These are phyloP conservation scores for Micromesistius poutassou DNA, from an alignment of 2,797 vertebrate species.

Conservation along the genomic window DNA sequence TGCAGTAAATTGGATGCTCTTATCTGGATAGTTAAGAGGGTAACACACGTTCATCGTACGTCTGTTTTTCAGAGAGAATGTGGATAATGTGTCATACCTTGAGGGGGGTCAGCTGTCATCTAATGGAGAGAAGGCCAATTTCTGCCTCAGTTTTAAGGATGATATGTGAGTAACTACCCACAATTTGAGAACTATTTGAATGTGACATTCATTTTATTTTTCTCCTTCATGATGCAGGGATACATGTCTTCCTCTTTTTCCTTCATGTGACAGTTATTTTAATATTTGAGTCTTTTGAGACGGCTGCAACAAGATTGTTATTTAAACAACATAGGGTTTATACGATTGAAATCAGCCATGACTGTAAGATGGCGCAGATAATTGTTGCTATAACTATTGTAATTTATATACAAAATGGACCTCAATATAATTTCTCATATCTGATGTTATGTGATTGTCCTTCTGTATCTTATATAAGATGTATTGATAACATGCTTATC, in stretches of 20 bases:
- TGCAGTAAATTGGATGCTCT: background rate
- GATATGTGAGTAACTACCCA: slow-evolving; percentile 77
- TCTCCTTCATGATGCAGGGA: background rate
- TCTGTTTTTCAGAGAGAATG: slow-evolving; percentile 65
- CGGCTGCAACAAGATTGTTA: background rate
- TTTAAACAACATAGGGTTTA: background rate
- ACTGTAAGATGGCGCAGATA: background rate
- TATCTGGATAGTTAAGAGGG: background rate
- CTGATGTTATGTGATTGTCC: background rate
- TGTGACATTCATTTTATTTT: background rate
- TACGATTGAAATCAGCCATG: background rate
- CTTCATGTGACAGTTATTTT: background rate
- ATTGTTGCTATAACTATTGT: background rate
- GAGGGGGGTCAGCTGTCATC: slow-evolving; percentile 64
- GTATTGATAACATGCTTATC: background rate
- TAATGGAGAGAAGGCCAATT: slow-evolving; percentile 64
- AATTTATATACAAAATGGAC: background rate
- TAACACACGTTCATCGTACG: background rate
- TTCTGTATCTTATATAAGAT: background rate
- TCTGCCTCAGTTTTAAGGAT: slow-evolving; percentile 80
- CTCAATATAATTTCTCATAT: background rate
- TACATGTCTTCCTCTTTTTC: background rate
- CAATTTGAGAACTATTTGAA: background rate
- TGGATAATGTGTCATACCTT: slow-evolving; percentile 80
- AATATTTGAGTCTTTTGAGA: background rate